A percentile compares a stretch with the other conserved stretches of the same genome.
Conservation (phyloP, 1,140 invertebrate genomes). For the Danaus plexippus region DNA sequence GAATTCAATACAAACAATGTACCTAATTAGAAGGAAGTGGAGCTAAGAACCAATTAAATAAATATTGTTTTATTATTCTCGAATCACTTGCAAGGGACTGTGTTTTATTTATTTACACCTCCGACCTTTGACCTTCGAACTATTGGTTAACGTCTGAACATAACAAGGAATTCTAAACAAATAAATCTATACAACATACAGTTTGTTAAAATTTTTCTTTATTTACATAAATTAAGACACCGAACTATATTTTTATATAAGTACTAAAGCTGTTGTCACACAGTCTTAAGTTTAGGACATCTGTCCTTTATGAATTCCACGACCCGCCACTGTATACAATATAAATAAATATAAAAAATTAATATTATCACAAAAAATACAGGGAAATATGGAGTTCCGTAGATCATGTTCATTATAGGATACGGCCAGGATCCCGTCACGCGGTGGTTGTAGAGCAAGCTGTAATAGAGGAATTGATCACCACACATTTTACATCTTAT, state of each 20-base stretch:
- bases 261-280: neutral
- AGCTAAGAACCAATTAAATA: constrained; percentile 68
- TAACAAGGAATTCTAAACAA: neutral
- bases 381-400: constrained; percentile 36
- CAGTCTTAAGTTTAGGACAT: constrained; percentile 1
- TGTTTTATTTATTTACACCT: constrained; percentile 51
- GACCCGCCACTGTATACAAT: constrained; percentile 30
- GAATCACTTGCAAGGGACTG: constrained; percentile 63
- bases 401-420: constrained; percentile 24
- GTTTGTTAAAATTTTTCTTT: constrained; percentile 1
- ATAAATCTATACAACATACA: no score
- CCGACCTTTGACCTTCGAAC: neutral
- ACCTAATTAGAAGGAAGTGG: constrained; percentile 56
- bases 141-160: neutral
- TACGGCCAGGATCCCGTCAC: constrained; percentile 35
- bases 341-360: constrained; percentile 5
- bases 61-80: constrained; percentile 70
- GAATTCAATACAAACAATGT: constrained; percentile 62
- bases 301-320: constrained; percentile 6
- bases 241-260: constrained; percentile 1
- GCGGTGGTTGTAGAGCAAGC: constrained; percentile 28
- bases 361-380: constrained; percentile 7
- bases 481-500: neutral
- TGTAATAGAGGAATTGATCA: constrained; percentile 27
- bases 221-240: neutral